Evolutionary conservation across 2,888 invertebrate species (phyloP), one percentile per base, ranked within the genome.

Genomic region (Lydus trimaculatus): DNA sequence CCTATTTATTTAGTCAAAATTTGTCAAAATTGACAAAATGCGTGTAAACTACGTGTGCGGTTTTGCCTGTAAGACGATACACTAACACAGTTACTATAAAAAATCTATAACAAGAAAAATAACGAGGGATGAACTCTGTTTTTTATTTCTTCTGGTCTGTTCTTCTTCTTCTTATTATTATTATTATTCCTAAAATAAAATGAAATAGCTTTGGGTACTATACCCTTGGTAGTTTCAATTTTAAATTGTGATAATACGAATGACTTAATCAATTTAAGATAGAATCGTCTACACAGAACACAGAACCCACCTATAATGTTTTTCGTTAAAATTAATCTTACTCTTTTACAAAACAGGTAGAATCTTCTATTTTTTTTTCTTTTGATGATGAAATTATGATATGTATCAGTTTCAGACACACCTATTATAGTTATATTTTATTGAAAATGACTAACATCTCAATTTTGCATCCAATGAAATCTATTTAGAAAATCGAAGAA

Each of bases 11-110:
- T 39, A 65, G 63, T 56, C 28, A 58, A 65, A 60, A 70, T 70
- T 70, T 67, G 70, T 70, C 70, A 70, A 67, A 70, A 65, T 59
- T 67, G 67, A 70, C 70, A 70, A 70, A 70, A 67, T 65, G 43
- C 65, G 43, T 66, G 68, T 64, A 63, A 68, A 66, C 65, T 66
- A 65, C 63, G 65, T 61, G 71, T 72, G 70, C 64, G 65, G 70
- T 66, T 69, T 11, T 66, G n/a, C 58, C 62, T 64, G 69, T 66
- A 69, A 72, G 63, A 61, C 63, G 71, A 72, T 61, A 59, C 61
- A 69, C 65, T 69, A 23, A 23, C 23, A 13, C n/a, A 43, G 17
- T 20, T 25, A 11, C 60, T 11, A 17, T 25, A 17, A 28, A 62
- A 63, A 63, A 43, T 43, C 56, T 52, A 28, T 23, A n/a, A 62